Evolutionary conservation across 2,888 invertebrate species (phyloP), one percentile per base, ranked within the genome.

Genomic region (Athrips mouffetella): DNA sequence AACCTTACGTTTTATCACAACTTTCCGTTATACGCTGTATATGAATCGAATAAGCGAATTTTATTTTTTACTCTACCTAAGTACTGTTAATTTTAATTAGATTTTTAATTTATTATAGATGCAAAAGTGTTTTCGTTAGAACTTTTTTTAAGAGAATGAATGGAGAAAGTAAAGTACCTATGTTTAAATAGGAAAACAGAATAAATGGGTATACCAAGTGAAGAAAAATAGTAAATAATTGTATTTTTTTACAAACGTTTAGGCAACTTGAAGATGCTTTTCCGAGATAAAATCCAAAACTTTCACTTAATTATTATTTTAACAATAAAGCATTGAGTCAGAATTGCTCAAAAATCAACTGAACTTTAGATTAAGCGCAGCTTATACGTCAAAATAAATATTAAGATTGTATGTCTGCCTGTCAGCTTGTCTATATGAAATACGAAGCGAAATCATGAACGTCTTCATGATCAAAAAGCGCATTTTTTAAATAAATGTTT

Each of bases 401-500:
- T 68, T 68, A 67, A 68, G 69, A 70, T 67, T 68, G 65, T 57
- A 63, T 64, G 66, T 69, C 60, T 65, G 59, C 60, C 66, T 77
- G 71, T 72, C 70, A 64, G 80, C 77, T 80, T 67, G 65, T 70
- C 70, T 67, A n/a, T 21, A 37, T 18, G 20, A 37, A 7, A 30
- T n/a, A 47, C 18, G 58, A 62, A 61, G 64, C 60, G 63, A 53
- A 55, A 58, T 59, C 53, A 60, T 61, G 62, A 66, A 65, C 62
- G 65, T 61, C 48, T 33, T 45, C 21, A 31, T 42, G 60, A 59
- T 60, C 62, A 63, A 64, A 67, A 71, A 73, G 67, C 73, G 82
- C 84, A 80, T 85, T 86, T 85, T 73, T 80, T 45, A 74, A 80
- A 85, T 85, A 83, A 86, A 87, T 82, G 75, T 82, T 73, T 76